Evolutionary conservation across 2,113 vertebrate genomes (phyloP), one percentile per base, ranked within the genome.

Genomic region (Odontophorus gujanensis): DNA sequence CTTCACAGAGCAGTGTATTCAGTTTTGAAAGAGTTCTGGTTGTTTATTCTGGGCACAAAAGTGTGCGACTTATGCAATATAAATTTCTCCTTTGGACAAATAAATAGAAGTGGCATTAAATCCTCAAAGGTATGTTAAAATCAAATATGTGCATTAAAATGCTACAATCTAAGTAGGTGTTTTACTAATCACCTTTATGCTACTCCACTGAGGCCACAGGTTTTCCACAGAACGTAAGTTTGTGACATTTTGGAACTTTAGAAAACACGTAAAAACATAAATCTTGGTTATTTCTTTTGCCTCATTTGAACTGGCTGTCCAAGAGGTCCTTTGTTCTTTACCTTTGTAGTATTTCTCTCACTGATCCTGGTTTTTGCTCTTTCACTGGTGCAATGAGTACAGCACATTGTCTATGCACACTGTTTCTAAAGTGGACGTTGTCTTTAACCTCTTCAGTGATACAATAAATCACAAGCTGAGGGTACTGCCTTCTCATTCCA

Each of bases 401-500:
- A 45, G 53, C 48, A 79, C 85, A 40, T 90, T 90, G 75, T 61
- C 66, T 93, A 57, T 86, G 87, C 24, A 30, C 63, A 45, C 81
- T 93, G 51, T 93, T 94, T 95, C 68, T 74, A 65, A 96, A 89
- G 90, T 24, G 32, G 69, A 42, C 34, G 55, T 72, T 87, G 87
- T 94, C 89, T 92, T 83, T 95, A 74, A 86, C 94, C 90, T 95
- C 66, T 82, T 66, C 66, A 93, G 73, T 21, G 18, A 87, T 65
- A 84, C 7, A 68, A 58, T 81, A 96, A 96, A 94, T 95, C 93
- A 47, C 75, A 94, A 68, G 47, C 80, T 79, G 48, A 68, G 63
- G 61, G 30, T 16, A 58, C 40, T 94, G 80, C 81, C 71, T 95
- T 91, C 47, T 83, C 76, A 47, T 65, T 87, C 65, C 71, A 48